Evolutionary conservation across 2,113 vertebrate species (phyloP), one percentile per base, ranked within the genome.

Genomic region (Aythya baeri): DNA sequence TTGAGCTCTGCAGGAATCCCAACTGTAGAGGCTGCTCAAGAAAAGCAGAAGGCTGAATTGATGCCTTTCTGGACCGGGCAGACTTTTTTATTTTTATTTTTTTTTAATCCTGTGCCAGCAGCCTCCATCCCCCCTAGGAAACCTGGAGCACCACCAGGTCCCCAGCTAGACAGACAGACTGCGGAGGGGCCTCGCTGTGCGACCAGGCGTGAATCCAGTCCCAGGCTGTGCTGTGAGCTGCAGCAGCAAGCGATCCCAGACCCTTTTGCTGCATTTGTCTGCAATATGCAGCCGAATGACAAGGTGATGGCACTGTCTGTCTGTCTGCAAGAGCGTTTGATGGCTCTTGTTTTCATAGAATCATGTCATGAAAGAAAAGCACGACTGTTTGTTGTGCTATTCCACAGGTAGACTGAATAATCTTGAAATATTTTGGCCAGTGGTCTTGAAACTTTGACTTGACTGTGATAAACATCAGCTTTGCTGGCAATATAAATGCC

Each of bases 341-440:
- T 55, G 89, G 38, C 31, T 86, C 43, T 66, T 91, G 61, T 93
- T 86, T 85, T 43, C 61, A 10, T 49, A 49, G 46, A 22, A 22
- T 49, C 46, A 49, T 70, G 6, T 50, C 72, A 52, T 3, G 23
- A 77, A 83, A 65, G 54, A 82, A 73, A 83, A 77, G 8, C 38
- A 52, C 21, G 76, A 65, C 41, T 75, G 43, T 75, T 79, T 91
- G 41, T 89, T 76, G 83, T 92, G 38, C 43, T 41, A 49, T 29
- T 83, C 49, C 59, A 58, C 49, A 59, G 9, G 18, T 88, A 65
- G 7, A 52, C 8, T 96, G 81, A 86, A 81, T 91, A 94, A 74
- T 80, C 82, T 95, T 86, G 75, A 91, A 83, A 87, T 89, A 88
- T 50, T 94, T 89, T 83, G 66, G 32, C 31, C 36, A 36, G 29